Percentiles rank a stretch among this genome's conserved stretches.
Conservation (phyloP, 2,797 vertebrate species). For the Limosa lapponica region DNA sequence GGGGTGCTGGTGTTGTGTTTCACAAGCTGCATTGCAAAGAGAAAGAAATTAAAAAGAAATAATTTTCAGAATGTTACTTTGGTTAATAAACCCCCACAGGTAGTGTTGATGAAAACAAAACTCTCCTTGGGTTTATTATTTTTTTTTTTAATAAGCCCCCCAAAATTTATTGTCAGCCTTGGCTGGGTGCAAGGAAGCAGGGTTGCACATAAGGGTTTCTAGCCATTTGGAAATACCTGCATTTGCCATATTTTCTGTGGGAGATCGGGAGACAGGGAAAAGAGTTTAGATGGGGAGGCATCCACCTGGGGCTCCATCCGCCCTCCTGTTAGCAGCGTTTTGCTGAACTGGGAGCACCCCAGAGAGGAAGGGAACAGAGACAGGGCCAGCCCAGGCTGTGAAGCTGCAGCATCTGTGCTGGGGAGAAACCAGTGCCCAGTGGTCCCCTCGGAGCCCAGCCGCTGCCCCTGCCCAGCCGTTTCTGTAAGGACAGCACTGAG, state of each 20-base stretch:
- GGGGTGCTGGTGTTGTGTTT: not conserved
- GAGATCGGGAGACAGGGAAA: not conserved
- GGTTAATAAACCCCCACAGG: not conserved
- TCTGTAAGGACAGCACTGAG: not conserved
- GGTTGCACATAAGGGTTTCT: not conserved
- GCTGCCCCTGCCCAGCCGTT: not conserved
- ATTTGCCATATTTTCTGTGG: not conserved
- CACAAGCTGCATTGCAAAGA: not conserved
- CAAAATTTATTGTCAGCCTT: not conserved
- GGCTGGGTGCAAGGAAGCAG: not conserved
- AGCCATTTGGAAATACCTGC: not conserved
- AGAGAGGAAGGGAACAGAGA: not conserved
- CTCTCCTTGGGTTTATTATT: not conserved
- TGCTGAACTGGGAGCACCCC: not conserved
- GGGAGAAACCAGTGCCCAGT: fast-evolving
- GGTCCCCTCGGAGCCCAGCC: fast-evolving
- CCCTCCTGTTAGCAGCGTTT: fast-evolving
- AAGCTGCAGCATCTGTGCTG: not conserved
- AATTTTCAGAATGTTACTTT: not conserved
- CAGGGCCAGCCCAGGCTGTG: not conserved
- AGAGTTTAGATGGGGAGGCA: not conserved
- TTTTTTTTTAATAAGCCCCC: not conserved
- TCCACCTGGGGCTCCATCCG: not conserved
- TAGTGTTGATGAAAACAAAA: not conserved
- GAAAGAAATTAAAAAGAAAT: not conserved